Evolutionary conservation across 1,140 invertebrate species (phyloP).

Genomic region (Chionoecetes opilio): DNA sequence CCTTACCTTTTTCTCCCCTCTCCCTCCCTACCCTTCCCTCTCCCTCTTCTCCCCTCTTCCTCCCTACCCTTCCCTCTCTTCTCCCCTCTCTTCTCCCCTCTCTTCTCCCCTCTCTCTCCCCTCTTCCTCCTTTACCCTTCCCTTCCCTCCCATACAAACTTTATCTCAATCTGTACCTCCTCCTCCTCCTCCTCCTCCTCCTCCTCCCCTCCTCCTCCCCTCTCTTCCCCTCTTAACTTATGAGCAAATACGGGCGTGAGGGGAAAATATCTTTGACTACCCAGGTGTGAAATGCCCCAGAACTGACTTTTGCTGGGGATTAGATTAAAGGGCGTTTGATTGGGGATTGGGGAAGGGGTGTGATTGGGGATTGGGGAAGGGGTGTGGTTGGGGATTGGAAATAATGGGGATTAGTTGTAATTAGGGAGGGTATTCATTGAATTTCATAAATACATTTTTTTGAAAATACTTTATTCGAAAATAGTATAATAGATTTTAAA

Average conservation of each 20-base stretch:
- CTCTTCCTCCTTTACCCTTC: not conserved
- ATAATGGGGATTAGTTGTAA: too few relatives aligned
- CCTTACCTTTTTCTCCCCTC: too few relatives aligned
- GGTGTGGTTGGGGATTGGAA: too few relatives aligned
- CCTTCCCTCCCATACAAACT: not conserved
- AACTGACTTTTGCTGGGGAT: not conserved
- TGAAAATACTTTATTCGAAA: too few relatives aligned
- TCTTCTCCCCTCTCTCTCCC: not conserved
- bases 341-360: not conserved
- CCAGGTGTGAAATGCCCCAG: not conserved
- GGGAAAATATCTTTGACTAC: conserved; percentile 25
- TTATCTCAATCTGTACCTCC: not conserved
- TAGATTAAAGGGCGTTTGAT: not conserved
- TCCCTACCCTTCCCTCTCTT: not conserved
- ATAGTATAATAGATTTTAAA: too few relatives aligned
- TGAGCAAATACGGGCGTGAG: not conserved
- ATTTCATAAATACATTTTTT: too few relatives aligned
- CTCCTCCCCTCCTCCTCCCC: not conserved
- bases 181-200: not conserved
- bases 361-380: too few relatives aligned
- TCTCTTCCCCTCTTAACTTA: not conserved
- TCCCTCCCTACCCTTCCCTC: too few relatives aligned
- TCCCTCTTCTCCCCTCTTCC: not conserved
- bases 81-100: not conserved
- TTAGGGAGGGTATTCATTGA: too few relatives aligned